Conservation (phyloP, 2,888 invertebrate genomes). For the Epirrhoe alternata region DNA sequence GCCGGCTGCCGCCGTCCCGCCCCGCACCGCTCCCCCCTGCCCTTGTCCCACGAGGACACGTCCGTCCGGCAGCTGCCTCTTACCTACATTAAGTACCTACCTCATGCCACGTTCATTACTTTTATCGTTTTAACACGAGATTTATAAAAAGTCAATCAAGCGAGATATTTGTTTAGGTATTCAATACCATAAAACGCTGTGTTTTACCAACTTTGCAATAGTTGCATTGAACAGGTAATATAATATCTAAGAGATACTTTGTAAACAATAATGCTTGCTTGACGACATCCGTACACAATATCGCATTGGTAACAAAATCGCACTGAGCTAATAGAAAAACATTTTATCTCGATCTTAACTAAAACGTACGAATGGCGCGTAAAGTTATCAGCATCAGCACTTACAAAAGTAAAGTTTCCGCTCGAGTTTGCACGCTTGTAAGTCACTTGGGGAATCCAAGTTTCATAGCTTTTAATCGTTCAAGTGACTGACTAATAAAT, state of each 20-base stretch:
- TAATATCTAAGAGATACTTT: not conserved
- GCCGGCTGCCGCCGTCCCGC: slow-evolving; percentile 55
- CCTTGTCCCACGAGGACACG: slow-evolving; percentile 63
- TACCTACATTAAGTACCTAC: slow-evolving; percentile 57
- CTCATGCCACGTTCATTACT: slow-evolving; percentile 42
- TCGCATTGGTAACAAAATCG: not conserved
- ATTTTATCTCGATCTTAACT: slow-evolving; percentile 2
- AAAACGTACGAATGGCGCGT: slow-evolving; percentile 7
- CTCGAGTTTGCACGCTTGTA: slow-evolving; percentile 15
- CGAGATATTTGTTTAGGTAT: not conserved
- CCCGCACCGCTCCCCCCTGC: slow-evolving; percentile 54
- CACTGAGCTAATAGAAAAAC: not conserved
- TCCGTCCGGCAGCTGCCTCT: slow-evolving; percentile 75
- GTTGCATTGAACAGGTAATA: slow-evolving; percentile 1
- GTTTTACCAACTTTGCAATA: slow-evolving; percentile 1
- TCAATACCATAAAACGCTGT: not conserved
- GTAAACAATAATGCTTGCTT: not conserved
- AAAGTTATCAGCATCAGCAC: slow-evolving; percentile 23
- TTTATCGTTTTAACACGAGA: slow-evolving; percentile 36
- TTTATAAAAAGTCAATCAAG: slow-evolving; percentile 10
- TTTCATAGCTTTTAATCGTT: slow-evolving; percentile 7
- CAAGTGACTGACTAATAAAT: not conserved
- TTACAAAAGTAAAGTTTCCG: slow-evolving; percentile 28
- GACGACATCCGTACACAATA: not conserved
- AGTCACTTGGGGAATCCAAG: slow-evolving; percentile 10